phyloP scores from a whole-genome alignment of 2,888 invertebrate species.

The Scaptodrosophila latifasciaeformis region DNA sequence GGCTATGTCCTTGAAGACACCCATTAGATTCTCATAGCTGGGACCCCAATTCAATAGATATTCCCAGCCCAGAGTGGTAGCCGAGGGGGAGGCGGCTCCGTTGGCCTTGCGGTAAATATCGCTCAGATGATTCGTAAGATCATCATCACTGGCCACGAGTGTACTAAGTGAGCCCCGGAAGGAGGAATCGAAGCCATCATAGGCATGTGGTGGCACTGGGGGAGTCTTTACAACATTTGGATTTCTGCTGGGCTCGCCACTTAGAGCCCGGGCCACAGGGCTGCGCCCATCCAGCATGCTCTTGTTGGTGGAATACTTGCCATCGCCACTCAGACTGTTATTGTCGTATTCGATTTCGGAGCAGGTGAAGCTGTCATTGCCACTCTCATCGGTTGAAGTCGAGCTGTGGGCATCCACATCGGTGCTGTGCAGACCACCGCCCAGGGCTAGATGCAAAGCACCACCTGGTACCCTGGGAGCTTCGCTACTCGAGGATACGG shows the following conservation, averaged over 20 bases:
- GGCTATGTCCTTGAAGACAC: slow-evolving; percentile 97
- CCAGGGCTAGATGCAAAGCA: slow-evolving; percentile 82
- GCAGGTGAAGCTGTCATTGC: slow-evolving; percentile 97
- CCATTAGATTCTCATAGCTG: slow-evolving; percentile 95
- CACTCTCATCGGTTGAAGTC: slow-evolving; percentile 93
- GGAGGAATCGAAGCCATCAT: slow-evolving; percentile 95
- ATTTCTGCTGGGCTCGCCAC: slow-evolving; percentile 78
- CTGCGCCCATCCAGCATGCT: slow-evolving; percentile 78
- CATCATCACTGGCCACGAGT: slow-evolving; percentile 94
- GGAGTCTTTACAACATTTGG: slow-evolving; percentile 79
- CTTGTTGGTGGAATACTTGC: slow-evolving; percentile 80
- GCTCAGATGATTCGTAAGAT: slow-evolving; percentile 87
- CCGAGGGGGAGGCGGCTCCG: slow-evolving; percentile 82
- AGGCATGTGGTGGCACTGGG: slow-evolving; percentile 85
- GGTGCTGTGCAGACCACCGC: slow-evolving; percentile 81
- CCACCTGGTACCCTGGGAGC: slow-evolving; percentile 83
- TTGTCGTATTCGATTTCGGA: slow-evolving; percentile 98
- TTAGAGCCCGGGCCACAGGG: slow-evolving; percentile 77
- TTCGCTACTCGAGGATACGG: slow-evolving; percentile 93
- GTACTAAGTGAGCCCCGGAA: slow-evolving; percentile 95
- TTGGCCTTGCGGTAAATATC: slow-evolving; percentile 87
- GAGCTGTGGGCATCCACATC: slow-evolving; percentile 85
- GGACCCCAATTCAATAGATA: slow-evolving; percentile 97
- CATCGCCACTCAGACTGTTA: slow-evolving; percentile 87
- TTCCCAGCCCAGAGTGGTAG: slow-evolving; percentile 92